phyloP scores from a whole-genome alignment of 2,113 vertebrate genomes.

The Eonycteris spelaea region DNA sequence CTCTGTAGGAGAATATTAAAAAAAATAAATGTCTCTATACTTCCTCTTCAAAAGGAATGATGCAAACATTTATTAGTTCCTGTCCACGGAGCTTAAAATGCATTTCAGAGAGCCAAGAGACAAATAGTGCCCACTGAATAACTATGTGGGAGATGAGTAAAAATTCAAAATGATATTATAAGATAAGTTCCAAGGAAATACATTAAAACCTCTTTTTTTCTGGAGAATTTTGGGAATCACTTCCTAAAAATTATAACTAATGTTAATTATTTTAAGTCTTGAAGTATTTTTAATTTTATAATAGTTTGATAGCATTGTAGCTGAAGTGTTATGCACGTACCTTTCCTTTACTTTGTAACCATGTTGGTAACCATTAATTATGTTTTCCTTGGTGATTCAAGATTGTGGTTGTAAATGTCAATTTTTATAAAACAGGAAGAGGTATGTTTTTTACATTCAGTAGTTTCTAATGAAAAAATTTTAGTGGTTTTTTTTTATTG shows the following conservation, averaged over 20 bases:
- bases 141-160: neutral
- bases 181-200: neutral
- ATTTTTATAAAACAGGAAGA: neutral
- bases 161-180: neutral
- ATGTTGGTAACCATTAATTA: neutral
- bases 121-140: neutral
- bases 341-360: neutral
- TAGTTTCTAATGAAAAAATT: neutral
- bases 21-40: neutral
- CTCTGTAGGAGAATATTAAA: conserved; percentile 13
- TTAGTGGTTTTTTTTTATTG: neutral
- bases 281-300: neutral
- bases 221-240: neutral
- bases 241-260: neutral
- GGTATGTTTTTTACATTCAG: neutral
- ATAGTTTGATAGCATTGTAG: neutral
- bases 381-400: neutral
- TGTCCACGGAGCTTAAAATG: neutral
- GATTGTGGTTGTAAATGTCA: neutral
- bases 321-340: neutral
- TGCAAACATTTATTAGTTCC: neutral
- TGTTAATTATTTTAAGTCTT: neutral
- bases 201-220: neutral
- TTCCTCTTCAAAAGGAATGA: neutral
- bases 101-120: neutral